phyloP scores from a whole-genome alignment of 2,113 vertebrate genomes.

The Vidua chalybeata region DNA sequence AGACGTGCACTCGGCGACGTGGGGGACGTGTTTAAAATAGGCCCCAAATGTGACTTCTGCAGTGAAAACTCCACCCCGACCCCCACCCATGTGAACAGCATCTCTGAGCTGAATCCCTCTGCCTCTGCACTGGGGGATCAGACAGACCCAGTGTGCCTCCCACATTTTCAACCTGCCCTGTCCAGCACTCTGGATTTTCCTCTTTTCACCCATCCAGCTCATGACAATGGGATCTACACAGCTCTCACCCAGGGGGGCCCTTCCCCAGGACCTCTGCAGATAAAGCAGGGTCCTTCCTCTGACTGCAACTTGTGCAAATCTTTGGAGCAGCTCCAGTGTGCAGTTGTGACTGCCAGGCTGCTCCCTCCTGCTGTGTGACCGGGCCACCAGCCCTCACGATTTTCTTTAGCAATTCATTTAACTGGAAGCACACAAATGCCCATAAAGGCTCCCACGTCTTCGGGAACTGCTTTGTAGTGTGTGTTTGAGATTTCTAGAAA shows the following conservation, averaged over 20 bases:
- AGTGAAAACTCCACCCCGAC: not conserved
- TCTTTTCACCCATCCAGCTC: not conserved
- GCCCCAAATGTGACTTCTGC: not conserved
- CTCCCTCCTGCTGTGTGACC: not conserved
- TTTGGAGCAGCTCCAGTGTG: not conserved
- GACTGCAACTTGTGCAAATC: not conserved
- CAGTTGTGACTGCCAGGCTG: not conserved
- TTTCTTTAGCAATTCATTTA: not conserved
- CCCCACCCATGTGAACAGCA: fast-evolving
- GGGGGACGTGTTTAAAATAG: not conserved
- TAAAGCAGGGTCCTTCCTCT: not conserved
- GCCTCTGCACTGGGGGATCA: not conserved
- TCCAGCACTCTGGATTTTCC: not conserved
- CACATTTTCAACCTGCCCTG: not conserved
- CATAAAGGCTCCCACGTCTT: not conserved
- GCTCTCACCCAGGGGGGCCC: not conserved
- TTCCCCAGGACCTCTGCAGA: fast-evolving
- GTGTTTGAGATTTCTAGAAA: not conserved
- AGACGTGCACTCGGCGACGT: not conserved
- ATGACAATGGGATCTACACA: not conserved
- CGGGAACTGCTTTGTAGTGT: not conserved
- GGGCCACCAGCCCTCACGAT: not conserved
- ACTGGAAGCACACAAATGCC: not conserved
- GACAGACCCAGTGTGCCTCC: fast-evolving
- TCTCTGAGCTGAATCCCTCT: not conserved